Evolutionary conservation across 2,888 invertebrate genomes (phyloP).

Genomic region (Danaus chrysippus): DNA sequence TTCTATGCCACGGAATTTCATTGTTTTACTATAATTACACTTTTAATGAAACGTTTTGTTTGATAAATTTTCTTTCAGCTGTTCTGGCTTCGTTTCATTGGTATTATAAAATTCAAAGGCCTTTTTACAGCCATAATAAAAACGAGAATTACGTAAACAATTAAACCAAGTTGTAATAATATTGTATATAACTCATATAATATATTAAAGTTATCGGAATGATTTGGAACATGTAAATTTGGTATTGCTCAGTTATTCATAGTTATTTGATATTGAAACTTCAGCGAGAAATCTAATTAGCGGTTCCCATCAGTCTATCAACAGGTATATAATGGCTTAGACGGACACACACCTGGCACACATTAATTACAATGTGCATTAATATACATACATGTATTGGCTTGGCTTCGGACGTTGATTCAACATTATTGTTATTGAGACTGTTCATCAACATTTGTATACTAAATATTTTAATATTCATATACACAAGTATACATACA

Average conservation of each 20-base stretch:
- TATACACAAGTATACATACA: no score
- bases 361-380: slow-evolving; percentile 47
- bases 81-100: not conserved
- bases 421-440: slow-evolving; percentile 21
- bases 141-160: no score
- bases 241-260: not conserved
- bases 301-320: slow-evolving; percentile 1
- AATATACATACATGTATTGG: slow-evolving; percentile 55
- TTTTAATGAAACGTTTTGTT: not conserved
- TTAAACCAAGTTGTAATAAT: no score
- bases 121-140: not conserved
- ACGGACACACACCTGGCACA: slow-evolving; percentile 32
- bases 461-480: no score
- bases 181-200: not conserved
- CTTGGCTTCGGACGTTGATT: slow-evolving; percentile 40
- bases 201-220: not conserved
- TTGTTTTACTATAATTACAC: slow-evolving; percentile 4
- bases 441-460: not conserved
- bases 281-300: not conserved
- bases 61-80: not conserved
- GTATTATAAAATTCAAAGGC: not conserved
- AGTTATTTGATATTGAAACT: slow-evolving; percentile 1
- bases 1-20: slow-evolving; percentile 1
- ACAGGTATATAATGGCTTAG: slow-evolving; percentile 5
- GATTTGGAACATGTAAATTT: not conserved